A percentile compares a stretch with the other conserved stretches of the same genome.
Evolutionary conservation across 1,140 invertebrate genomes (phyloP).

Genomic region (Drosophila insularis): DNA sequence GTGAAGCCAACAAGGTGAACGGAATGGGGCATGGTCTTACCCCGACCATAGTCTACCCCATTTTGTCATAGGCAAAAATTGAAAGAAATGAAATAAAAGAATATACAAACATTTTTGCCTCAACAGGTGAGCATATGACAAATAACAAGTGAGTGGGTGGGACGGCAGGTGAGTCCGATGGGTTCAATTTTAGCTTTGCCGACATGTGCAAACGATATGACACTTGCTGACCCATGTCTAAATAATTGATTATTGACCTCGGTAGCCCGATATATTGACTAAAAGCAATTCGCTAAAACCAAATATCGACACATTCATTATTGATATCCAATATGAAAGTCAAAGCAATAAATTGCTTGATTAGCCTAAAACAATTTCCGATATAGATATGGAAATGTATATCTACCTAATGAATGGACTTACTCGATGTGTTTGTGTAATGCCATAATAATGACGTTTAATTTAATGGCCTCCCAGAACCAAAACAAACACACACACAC

Average conservation of each 20-base stretch:
- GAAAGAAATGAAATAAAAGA: neutral
- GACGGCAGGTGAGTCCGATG: neutral
- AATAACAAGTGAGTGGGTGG: neutral
- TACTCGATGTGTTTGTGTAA: neutral
- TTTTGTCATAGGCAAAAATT: conserved; percentile 5
- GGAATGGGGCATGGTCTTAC: neutral
- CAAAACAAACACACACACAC: neutral
- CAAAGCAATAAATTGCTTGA: conserved; percentile 17
- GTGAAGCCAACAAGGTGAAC: conserved; percentile 10
- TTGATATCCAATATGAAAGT: conserved; percentile 35
- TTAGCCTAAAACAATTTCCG: conserved; percentile 33
- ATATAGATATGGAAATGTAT: conserved; percentile 12
- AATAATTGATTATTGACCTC: conserved; percentile 73
- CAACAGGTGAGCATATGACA: conserved; percentile 33
- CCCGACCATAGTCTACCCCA: neutral
- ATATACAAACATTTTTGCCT: neutral
- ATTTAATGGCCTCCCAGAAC: neutral
- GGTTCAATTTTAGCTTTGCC: neutral
- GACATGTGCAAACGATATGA: conserved; percentile 43
- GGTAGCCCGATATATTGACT: conserved; percentile 72
- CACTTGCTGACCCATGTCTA: conserved; percentile 55
- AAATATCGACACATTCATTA: conserved; percentile 38
- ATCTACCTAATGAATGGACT: neutral
- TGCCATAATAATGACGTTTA: conserved; percentile 5
- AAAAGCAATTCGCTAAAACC: conserved; percentile 26